Evolutionary conservation across 2,888 invertebrate genomes (phyloP).

Genomic region (Hirtodrosophila histrioides): DNA sequence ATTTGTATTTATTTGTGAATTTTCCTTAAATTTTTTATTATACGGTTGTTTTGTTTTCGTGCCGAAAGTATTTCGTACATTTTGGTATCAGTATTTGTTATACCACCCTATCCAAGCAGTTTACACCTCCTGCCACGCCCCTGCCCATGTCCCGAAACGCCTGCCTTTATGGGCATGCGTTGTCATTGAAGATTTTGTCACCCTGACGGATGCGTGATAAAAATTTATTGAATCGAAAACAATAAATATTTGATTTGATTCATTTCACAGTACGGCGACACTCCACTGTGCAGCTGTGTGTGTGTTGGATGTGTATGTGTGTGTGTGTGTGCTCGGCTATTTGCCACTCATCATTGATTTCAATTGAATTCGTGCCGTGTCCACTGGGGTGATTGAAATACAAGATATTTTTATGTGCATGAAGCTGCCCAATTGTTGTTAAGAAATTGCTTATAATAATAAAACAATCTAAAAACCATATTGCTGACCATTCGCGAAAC

Average conservation of each 20-base stretch:
- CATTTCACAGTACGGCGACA: slow-evolving; percentile 52
- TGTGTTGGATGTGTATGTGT: slow-evolving; percentile 1
- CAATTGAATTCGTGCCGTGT: slow-evolving; percentile 62
- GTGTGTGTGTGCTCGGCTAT: slow-evolving; percentile 5
- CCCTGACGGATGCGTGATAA: slow-evolving; percentile 67
- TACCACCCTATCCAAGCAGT: slow-evolving; percentile 20
- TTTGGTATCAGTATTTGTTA: slow-evolving; percentile 14
- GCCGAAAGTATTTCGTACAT: slow-evolving; percentile 28
- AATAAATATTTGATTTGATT: slow-evolving; percentile 80
- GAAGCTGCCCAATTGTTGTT: neutral
- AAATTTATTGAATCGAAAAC: slow-evolving; percentile 79
- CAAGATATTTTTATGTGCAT: slow-evolving; percentile 25
- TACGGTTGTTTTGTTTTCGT: slow-evolving; percentile 1
- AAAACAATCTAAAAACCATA: slow-evolving; percentile 7
- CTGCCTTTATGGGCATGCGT: slow-evolving; percentile 48
- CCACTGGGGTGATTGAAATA: slow-evolving; percentile 67
- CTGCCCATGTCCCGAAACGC: slow-evolving; percentile 7
- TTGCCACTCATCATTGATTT: slow-evolving; percentile 56
- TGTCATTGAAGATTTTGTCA: slow-evolving; percentile 46
- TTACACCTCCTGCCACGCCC: slow-evolving; percentile 50
- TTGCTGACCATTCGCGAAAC: neutral
- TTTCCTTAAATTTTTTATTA: slow-evolving; percentile 43
- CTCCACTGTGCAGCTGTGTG: slow-evolving; percentile 14
- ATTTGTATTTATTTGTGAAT: slow-evolving; percentile 51
- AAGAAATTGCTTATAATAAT: neutral